phyloP scores from a whole-genome alignment of 2,888 invertebrate genomes.

The Clitarchus hookeri region DNA sequence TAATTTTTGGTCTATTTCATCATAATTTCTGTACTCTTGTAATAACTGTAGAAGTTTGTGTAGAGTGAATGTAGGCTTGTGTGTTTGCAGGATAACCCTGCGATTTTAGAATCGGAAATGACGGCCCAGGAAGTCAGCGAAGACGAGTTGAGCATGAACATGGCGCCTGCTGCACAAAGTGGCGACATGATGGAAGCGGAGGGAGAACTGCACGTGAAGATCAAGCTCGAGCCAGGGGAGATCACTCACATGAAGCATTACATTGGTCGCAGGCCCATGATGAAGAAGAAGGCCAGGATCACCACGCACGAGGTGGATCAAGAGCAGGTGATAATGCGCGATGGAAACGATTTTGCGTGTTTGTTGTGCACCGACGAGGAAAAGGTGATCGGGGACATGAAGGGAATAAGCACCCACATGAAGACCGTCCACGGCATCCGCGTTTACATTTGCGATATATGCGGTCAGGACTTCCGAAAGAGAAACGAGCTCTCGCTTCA shows the following conservation, averaged over 20 bases:
- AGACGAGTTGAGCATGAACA: slow-evolving; percentile 32
- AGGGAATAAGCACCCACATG: slow-evolving; percentile 65
- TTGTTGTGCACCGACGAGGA: slow-evolving; percentile 57
- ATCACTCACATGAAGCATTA: slow-evolving; percentile 39
- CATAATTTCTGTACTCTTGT: too few species aligned
- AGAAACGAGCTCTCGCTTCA: slow-evolving; percentile 67
- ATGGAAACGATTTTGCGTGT: slow-evolving; percentile 39
- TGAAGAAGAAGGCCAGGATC: slow-evolving; percentile 37
- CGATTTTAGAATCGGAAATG: slow-evolving; percentile 33
- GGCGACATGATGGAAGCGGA: slow-evolving; percentile 33
- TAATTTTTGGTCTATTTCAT: too few species aligned
- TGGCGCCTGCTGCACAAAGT: slow-evolving; percentile 48
- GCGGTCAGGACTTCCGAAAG: slow-evolving; percentile 67
- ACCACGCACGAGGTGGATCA: slow-evolving; percentile 47
- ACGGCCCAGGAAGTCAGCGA: slow-evolving; percentile 38
- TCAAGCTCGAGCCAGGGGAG: slow-evolving; percentile 50
- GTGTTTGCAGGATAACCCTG: slow-evolving; percentile 33
- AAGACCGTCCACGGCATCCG: slow-evolving; percentile 64
- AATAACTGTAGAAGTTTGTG: too few species aligned
- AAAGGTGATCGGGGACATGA: slow-evolving; percentile 59
- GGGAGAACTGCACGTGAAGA: slow-evolving; percentile 35
- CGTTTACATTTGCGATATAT: slow-evolving; percentile 72
- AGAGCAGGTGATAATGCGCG: slow-evolving; percentile 46
- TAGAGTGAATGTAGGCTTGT: too few species aligned
- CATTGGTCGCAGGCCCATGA: slow-evolving; percentile 40